Evolutionary conservation across 2,888 invertebrate species (phyloP).

Genomic region (Aproaerema taeniolella): DNA sequence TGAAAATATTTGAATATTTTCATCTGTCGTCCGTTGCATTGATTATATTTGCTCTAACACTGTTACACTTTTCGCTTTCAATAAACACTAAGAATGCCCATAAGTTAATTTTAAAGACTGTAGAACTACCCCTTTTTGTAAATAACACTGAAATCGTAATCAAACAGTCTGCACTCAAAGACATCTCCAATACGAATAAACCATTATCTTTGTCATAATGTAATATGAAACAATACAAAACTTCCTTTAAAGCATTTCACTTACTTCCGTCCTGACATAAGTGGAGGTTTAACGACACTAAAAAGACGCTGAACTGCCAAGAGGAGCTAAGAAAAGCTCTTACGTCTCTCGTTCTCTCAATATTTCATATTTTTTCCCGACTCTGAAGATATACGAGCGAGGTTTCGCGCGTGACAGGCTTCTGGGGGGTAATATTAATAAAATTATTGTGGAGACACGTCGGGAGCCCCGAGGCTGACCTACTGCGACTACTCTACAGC

Average conservation of each 20-base stretch:
- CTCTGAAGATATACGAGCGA: slow-evolving; percentile 65
- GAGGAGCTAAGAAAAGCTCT: slow-evolving; percentile 61
- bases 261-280: slow-evolving; percentile 31
- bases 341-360: slow-evolving; percentile 67
- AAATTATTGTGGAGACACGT: slow-evolving; percentile 75
- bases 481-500: slow-evolving; percentile 28
- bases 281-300: slow-evolving; percentile 47
- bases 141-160: too few species aligned
- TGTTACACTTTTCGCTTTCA: too few species aligned
- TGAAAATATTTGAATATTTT: too few species aligned
- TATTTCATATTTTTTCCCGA: slow-evolving; percentile 74
- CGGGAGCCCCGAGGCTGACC: slow-evolving; percentile 44
- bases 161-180: too few species aligned
- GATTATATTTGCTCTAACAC: too few species aligned
- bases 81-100: too few species aligned
- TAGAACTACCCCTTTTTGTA: too few species aligned
- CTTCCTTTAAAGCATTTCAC: slow-evolving; percentile 11
- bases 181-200: too few species aligned
- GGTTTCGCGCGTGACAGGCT: slow-evolving; percentile 72
- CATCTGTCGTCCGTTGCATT: too few species aligned
- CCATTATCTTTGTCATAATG: too few species aligned
- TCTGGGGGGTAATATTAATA: slow-evolving; percentile 74
- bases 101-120: too few species aligned
- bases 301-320: slow-evolving; percentile 60
- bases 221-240: too few species aligned